Evolutionary conservation across 2,888 invertebrate genomes (phyloP), one percentile per base, ranked within the genome.

Genomic region (Coenonympha glycerion): DNA sequence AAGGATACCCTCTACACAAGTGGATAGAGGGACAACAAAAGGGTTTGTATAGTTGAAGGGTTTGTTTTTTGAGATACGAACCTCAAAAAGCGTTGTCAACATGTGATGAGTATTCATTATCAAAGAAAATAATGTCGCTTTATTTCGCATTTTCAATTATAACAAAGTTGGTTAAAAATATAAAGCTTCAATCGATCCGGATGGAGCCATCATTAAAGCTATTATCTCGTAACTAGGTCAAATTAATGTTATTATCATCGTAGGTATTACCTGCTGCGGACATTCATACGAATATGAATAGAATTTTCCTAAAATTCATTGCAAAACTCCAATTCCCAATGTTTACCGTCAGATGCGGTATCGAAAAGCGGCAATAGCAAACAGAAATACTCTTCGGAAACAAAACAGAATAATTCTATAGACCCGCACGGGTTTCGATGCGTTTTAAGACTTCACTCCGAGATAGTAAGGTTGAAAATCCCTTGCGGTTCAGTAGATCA

Each of bases 391-490:
- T 59, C 57, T 57, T 57, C 46, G 53, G 36, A 49, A 56, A 56
- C 56, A 53, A 56, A 59, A 54, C 57, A 56, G 55, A 53, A 57
- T 55, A 55, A 56, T 58, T 55, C 52, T 51, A 39, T 42, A 47
- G 46, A 48, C 46, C 15, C 19, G 33, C 15, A 19, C 48, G 19
- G 15, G 31, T 39, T 30, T 26, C 5, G 22, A 26, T 37, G 39
- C 19, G 15, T 40, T 49, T 52, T 31, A 33, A 6, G 16, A 6
- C 33, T 48, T 46, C 73, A 68, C 54, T 26, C 0, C 6, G 0
- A n/a, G 0, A 4, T 0, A 0, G 45, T 65, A 71, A 56, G 59
- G 71, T 64, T 51, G 33, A 68, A 61, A 57, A 56, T 73, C 39
- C 63, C 13, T 22, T 53, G 56, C 57, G 53, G 49, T 51, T 47